phyloP scores from a whole-genome alignment of 2,797 vertebrate genomes.

The Orientallactaga sibirica region DNA sequence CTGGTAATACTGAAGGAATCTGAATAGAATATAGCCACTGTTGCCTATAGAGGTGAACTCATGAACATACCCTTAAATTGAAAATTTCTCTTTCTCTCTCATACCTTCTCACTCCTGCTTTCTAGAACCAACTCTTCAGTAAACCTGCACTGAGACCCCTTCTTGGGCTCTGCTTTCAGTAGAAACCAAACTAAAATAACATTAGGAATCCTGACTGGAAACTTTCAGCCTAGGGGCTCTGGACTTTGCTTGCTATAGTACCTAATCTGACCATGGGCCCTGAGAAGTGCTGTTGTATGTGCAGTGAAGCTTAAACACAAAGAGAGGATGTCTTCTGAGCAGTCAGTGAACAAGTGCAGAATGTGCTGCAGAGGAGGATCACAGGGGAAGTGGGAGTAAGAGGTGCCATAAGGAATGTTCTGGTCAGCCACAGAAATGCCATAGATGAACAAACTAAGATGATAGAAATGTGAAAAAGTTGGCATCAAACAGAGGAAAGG shows the following conservation, averaged over 20 bases:
- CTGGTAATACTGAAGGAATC: background rate
- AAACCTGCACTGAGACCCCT: background rate
- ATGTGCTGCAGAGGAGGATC: background rate
- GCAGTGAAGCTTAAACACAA: background rate
- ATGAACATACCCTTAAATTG: background rate
- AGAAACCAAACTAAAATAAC: background rate
- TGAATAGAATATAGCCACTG: background rate
- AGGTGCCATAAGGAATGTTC: constrained; percentile 49
- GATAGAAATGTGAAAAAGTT: constrained; percentile 56
- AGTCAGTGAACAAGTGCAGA: constrained; percentile 39
- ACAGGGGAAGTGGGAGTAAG: background rate
- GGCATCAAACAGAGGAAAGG: constrained; percentile 44
- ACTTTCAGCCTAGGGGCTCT: background rate
- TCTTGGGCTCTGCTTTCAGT: background rate
- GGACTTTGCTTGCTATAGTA: background rate
- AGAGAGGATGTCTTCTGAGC: constrained; percentile 7
- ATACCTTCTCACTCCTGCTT: background rate
- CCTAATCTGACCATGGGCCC: rapidly evolving
- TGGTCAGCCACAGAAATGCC: constrained; percentile 73
- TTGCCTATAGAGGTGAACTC: background rate
- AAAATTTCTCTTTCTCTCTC: constrained; percentile 8
- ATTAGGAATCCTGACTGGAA: background rate
- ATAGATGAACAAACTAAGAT: constrained; percentile 53
- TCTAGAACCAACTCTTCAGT: background rate
- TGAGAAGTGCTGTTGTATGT: background rate